Base-by-base conservation (phyloP, 2,797 vertebrate species). In the Fratercula arctica region DNA sequence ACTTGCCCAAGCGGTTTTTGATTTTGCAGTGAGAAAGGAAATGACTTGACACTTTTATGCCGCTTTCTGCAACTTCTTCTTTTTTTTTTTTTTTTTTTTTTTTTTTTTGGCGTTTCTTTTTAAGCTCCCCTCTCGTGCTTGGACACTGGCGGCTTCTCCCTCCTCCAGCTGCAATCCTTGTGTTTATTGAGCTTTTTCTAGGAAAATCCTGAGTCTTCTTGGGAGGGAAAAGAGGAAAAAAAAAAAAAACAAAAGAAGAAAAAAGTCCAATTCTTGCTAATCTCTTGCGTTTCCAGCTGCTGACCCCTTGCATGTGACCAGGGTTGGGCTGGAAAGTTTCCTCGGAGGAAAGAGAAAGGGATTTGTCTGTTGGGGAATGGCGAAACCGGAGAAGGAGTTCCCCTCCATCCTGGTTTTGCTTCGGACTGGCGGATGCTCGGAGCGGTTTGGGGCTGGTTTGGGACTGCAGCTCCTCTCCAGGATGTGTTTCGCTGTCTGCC, bases 121-220 rank as follows among this genome's bases (percentile, higher is more conserved):
- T 23, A 60, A 54, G 25, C 24, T 61, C 9, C 69, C 16, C 57
- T 77, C 60, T 70, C 4, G 4, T 3, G 2, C 45, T 45, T 9
- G 41, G 33, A 20, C 20, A 11, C 25, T 0, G 2, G 37, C 2
- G 4, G 19, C 61, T 85, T 54, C 57, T 77, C 37, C 14, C 4
- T 87, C 78, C 68, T 76, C 67, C 1, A 3, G 48, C 61, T 3
- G 2, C 0, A 1, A 13, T 67, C 59, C 20, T 68, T 0, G 0
- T 39, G 28, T 43, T 91, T n/a, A 9, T 2, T 5, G 75, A 56
- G 59, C 37, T 73, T 89, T 81, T 90, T 70, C 88, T 80, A 74
- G 83, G 93, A 94, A 93, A 93, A 60, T 6, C 23, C 53, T 15
- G 17, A 0, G 2, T 86, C 53, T 74, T 64, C 83, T 57, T 69